Conservation (phyloP, 2,113 vertebrate genomes). For the Campylorhamphus procurvoides region DNA sequence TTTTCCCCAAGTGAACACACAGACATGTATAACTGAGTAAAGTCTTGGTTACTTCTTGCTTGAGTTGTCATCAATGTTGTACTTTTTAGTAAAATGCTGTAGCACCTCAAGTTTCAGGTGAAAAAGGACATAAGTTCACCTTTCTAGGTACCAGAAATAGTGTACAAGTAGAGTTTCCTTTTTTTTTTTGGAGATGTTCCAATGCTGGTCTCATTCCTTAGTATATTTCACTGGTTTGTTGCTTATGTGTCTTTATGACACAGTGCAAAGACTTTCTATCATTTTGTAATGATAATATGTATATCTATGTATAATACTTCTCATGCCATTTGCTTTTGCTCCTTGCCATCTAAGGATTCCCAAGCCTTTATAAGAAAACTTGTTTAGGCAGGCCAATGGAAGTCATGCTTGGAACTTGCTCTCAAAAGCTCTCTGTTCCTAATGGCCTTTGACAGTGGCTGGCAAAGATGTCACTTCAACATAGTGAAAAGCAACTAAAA, state of each 20-base stretch:
- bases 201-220: not conserved
- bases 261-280: not conserved
- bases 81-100: not conserved
- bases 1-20: not conserved
- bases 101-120: not conserved
- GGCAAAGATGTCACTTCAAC: conserved; percentile 14
- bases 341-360: not conserved
- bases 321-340: not conserved
- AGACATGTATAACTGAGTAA: not conserved
- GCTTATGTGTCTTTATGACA: not conserved
- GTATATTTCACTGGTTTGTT: not conserved
- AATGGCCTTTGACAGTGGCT: conserved; percentile 21
- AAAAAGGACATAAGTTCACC: not conserved
- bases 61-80: not conserved
- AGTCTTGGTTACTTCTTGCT: not conserved
- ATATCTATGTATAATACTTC: not conserved
- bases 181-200: not conserved
- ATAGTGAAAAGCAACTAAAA: not conserved
- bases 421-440: not conserved
- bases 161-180: not conserved
- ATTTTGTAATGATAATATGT: not conserved
- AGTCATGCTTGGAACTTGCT: not conserved
- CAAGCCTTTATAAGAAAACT: not conserved
- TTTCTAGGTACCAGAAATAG: not conserved
- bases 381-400: not conserved